phyloP scores from a whole-genome alignment of 2,797 vertebrate genomes.

The Falco columbarius region DNA sequence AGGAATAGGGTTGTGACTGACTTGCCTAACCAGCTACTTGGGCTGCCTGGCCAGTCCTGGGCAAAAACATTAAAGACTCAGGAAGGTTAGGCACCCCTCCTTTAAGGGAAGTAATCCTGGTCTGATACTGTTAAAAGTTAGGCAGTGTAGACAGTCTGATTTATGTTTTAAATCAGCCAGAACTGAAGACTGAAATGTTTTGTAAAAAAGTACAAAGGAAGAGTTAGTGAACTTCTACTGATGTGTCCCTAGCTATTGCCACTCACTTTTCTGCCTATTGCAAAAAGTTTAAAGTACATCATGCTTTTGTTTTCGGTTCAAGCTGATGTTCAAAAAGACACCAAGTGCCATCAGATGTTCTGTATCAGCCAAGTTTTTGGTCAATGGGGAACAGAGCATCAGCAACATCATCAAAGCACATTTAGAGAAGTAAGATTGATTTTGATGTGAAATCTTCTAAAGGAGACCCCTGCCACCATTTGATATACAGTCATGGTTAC shows the following conservation, averaged over 20 bases:
- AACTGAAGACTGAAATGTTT: neutral
- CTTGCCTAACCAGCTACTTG: neutral
- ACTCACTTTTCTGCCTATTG: neutral
- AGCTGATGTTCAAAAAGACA: neutral
- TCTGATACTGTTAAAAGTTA: neutral
- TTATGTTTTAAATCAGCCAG: neutral
- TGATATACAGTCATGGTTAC: constrained; percentile 27
- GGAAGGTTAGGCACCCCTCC: neutral
- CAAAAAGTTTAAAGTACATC: neutral
- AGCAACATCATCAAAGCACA: neutral
- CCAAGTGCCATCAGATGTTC: neutral
- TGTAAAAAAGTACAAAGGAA: neutral
- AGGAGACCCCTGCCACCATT: neutral
- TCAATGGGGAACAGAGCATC: neutral
- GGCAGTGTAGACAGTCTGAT: neutral
- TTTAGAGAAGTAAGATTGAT: neutral
- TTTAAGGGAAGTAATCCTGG: neutral
- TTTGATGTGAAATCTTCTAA: neutral
- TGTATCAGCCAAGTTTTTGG: neutral
- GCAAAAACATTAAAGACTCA: neutral
- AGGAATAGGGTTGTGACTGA: neutral
- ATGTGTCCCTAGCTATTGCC: neutral
- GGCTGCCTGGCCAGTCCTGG: neutral
- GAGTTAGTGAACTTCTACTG: neutral
- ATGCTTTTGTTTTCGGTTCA: neutral